A percentile compares a stretch with the other conserved stretches of the same genome.
Evolutionary conservation across 2,888 invertebrate species (phyloP).

Genomic region (Gibbula magus): DNA sequence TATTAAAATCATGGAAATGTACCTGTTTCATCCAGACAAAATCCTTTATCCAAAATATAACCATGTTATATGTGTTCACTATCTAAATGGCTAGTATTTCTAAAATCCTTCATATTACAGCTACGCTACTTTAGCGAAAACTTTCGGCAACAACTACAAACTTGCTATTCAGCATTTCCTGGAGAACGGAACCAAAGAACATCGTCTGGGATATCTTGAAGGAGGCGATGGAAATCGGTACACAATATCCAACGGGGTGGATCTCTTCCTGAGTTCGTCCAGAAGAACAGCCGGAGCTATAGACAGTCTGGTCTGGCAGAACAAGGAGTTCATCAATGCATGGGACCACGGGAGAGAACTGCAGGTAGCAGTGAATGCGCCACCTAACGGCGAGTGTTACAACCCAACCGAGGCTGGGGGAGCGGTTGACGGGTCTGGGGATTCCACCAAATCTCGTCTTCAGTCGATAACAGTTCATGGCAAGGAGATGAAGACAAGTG

Average conservation of each 20-base stretch:
- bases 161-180: slow-evolving; percentile 45
- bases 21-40: too few relatives aligned
- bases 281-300: slow-evolving; percentile 45
- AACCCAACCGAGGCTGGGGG: slow-evolving; percentile 54
- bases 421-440: slow-evolving; percentile 28
- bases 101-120: slow-evolving; percentile 31
- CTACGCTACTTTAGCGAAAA: slow-evolving; percentile 39
- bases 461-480: slow-evolving; percentile 33
- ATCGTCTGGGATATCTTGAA: slow-evolving; percentile 40
- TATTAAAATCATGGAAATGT: too few relatives aligned
- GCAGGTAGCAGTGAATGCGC: slow-evolving; percentile 46
- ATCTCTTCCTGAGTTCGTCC: slow-evolving; percentile 45
- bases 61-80: too few relatives aligned
- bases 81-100: too few relatives aligned
- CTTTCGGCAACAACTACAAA: slow-evolving; percentile 42
- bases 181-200: slow-evolving; percentile 31
- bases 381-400: slow-evolving; percentile 44
- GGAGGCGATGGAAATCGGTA: slow-evolving; percentile 38
- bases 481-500: slow-evolving; percentile 37
- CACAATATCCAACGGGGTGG: slow-evolving; percentile 38
- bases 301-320: slow-evolving; percentile 51
- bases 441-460: slow-evolving; percentile 38
- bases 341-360: slow-evolving; percentile 49
- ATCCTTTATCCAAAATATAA: too few relatives aligned
- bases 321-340: slow-evolving; percentile 44